Conservation (phyloP, 2,113 vertebrate genomes). For the Alligator mississippiensis region DNA sequence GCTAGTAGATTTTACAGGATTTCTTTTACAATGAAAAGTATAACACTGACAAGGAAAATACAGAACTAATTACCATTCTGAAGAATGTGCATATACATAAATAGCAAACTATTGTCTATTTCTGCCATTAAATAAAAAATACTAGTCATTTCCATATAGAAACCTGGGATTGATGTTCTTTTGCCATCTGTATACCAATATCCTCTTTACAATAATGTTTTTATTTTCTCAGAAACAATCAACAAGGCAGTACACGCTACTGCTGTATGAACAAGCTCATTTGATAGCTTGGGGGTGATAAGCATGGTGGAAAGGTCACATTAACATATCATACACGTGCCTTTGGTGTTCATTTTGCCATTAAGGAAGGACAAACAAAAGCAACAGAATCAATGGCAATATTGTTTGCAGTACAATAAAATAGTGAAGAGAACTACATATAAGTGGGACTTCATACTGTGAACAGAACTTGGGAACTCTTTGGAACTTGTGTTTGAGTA, state of each 20-base stretch:
- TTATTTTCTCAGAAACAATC: conserved; percentile 14
- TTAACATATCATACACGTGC: neutral
- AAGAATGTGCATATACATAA: neutral
- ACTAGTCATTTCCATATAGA: neutral
- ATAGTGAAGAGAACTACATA: neutral
- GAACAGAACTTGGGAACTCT: neutral
- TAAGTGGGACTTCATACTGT: neutral
- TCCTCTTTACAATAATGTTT: neutral
- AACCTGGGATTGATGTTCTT: neutral
- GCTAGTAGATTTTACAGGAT: neutral
- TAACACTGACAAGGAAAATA: neutral
- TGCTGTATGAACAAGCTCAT: neutral
- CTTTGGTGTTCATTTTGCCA: conserved; percentile 2
- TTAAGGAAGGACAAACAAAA: neutral
- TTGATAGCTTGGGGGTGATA: neutral
- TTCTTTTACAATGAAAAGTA: neutral
- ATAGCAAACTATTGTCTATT: neutral
- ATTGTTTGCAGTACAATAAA: neutral
- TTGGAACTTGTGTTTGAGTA: neutral
- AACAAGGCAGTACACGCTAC: neutral
- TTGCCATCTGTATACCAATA: neutral
- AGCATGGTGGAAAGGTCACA: neutral
- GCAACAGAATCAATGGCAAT: neutral
- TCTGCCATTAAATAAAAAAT: neutral
- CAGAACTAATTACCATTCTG: neutral